Evolutionary conservation across 2,113 vertebrate genomes (phyloP).

Genomic region (Antechinus flavipes): DNA sequence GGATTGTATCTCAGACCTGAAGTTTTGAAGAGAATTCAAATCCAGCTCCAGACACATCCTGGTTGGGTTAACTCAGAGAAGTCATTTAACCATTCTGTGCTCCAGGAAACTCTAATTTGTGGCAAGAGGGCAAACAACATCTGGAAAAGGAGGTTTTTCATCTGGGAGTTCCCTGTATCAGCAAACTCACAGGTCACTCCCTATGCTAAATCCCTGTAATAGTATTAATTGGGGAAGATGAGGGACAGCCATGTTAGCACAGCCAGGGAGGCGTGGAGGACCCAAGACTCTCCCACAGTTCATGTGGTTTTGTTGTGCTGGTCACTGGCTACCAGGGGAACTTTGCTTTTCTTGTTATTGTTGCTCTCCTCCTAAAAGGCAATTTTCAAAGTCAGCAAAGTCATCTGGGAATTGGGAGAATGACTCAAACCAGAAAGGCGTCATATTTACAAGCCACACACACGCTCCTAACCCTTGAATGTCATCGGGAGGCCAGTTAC

Average conservation of each 20-base stretch:
- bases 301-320: background rate
- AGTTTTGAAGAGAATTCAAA: background rate
- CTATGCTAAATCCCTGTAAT: background rate
- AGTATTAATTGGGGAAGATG: background rate
- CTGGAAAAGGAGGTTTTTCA: background rate
- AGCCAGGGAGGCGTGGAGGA: background rate
- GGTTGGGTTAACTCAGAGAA: too few relatives aligned
- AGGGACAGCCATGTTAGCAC: background rate
- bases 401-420: background rate
- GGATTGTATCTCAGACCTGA: background rate
- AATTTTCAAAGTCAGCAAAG: background rate
- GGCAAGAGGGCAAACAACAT: too few relatives aligned
- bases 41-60: background rate
- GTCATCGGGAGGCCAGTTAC: background rate
- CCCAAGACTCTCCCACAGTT: background rate
- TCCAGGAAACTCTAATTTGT: background rate
- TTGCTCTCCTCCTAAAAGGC: background rate
- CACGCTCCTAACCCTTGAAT: background rate
- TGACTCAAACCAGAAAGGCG: background rate
- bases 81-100: too few relatives aligned
- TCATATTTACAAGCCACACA: background rate
- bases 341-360: background rate
- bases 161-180: background rate
- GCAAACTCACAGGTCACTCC: background rate
- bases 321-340: background rate